phyloP scores from a whole-genome alignment of 2,888 invertebrate species.

The Lamellibrachia satsuma region DNA sequence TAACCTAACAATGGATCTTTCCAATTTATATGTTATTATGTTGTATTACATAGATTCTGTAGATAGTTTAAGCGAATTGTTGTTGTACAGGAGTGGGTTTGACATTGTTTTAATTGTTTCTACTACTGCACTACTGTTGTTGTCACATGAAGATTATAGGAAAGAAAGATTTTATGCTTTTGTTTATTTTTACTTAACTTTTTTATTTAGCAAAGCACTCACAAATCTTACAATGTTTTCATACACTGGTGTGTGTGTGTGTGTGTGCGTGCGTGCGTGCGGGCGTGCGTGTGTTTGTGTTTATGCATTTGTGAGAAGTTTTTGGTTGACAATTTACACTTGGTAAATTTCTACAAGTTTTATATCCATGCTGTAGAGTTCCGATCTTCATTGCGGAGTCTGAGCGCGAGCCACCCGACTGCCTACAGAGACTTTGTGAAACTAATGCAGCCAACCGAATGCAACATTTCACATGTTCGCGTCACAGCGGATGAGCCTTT shows the following conservation, averaged over 20 bases:
- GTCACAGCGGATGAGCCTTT: neutral
- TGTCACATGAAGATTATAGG: neutral
- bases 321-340: neutral
- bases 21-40: neutral
- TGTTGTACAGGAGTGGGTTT: neutral
- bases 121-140: neutral
- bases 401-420: conserved; percentile 34
- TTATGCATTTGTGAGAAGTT: neutral
- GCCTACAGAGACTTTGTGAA: conserved; percentile 36
- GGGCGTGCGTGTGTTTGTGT: neutral
- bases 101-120: neutral
- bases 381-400: conserved; percentile 31
- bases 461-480: conserved; percentile 6
- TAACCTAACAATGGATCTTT: neutral
- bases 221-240: neutral
- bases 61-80: neutral
- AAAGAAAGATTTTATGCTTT: neutral
- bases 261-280: neutral
- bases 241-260: neutral
- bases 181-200: neutral
- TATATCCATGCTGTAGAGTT: conserved; percentile 29
- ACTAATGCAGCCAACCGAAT: conserved; percentile 31
- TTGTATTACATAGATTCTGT: neutral
- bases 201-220: neutral
- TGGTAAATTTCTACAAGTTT: neutral